These are phyloP conservation scores for Amphimallon solstitiale DNA, from an alignment of 2,888 invertebrate genomes.

Conservation along the genomic window DNA sequence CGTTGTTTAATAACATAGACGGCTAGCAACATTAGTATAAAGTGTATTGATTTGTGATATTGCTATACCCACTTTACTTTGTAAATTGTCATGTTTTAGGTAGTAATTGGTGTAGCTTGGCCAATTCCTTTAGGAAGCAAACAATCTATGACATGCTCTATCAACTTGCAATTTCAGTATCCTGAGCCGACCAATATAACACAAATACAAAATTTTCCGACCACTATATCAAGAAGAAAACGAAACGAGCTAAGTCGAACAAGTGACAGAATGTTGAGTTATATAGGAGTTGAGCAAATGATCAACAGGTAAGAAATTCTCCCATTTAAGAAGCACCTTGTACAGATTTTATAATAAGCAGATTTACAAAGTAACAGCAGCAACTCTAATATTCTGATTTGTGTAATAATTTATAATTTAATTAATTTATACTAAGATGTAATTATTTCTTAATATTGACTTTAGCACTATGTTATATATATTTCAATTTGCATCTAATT, in stretches of 20 bases:
- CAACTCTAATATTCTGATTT: too few species aligned
- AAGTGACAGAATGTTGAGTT: constrained; percentile 54
- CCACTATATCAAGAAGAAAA: constrained; percentile 50
- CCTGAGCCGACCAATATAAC: constrained; percentile 53
- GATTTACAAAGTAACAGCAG: too few species aligned
- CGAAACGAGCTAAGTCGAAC: constrained; percentile 45
- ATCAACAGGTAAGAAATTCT: constrained; percentile 54
- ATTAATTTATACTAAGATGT: too few species aligned
- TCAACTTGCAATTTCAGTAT: constrained; percentile 76
- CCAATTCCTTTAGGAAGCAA: constrained; percentile 58
- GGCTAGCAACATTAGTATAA: too few species aligned
- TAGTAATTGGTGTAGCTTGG: constrained; percentile 20
- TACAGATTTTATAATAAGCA: constrained; percentile 45
- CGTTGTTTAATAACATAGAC: too few species aligned
- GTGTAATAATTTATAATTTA: too few species aligned
- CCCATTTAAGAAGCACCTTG: not conserved
- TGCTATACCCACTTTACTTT: too few species aligned
- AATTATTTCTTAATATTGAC: too few species aligned
- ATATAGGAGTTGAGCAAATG: constrained; percentile 54
- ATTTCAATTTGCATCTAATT: too few species aligned
- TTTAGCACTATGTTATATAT: too few species aligned
- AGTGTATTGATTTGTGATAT: too few species aligned
- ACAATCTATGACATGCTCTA: constrained; percentile 67
- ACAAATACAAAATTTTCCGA: constrained; percentile 50
- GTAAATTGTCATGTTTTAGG: not conserved